Conservation (phyloP, 2,113 vertebrate genomes). For the Sander lucioperca region DNA sequence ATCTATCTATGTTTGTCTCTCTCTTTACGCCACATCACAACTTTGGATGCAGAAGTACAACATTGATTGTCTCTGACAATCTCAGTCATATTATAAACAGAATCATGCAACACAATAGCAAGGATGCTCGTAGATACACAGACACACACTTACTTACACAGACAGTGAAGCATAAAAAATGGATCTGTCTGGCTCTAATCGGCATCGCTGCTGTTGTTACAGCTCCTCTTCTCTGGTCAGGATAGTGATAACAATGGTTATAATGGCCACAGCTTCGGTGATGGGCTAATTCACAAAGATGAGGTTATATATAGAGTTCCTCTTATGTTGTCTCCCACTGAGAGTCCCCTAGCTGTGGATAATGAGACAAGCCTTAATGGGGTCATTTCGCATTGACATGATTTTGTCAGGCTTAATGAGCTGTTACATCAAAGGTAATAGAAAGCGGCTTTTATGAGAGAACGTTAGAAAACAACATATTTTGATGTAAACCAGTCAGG, state of each 20-base stretch:
- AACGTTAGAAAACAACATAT: slow-evolving; percentile 39
- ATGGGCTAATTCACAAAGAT: slow-evolving; percentile 72
- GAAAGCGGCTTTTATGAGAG: slow-evolving; percentile 59
- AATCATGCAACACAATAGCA: slow-evolving; percentile 14
- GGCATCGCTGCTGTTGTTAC: slow-evolving; percentile 51
- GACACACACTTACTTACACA: slow-evolving; percentile 20
- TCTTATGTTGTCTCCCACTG: slow-evolving; percentile 70
- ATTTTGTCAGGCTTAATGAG: slow-evolving; percentile 75
- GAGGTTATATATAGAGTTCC: slow-evolving; percentile 70
- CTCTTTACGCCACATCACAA: slow-evolving; percentile 13
- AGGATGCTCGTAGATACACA: neutral
- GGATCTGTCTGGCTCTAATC: slow-evolving; percentile 55
- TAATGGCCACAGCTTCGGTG: slow-evolving; percentile 57
- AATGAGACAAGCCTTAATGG: slow-evolving; percentile 76
- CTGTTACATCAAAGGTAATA: slow-evolving; percentile 74
- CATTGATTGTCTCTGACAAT: slow-evolving; percentile 50
- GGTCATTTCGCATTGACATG: slow-evolving; percentile 73
- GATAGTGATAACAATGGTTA: slow-evolving; percentile 65
- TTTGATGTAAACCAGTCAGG: slow-evolving; percentile 42
- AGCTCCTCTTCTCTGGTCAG: slow-evolving; percentile 46
- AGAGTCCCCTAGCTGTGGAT: slow-evolving; percentile 73
- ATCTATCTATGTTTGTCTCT: neutral
- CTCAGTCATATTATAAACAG: slow-evolving; percentile 34
- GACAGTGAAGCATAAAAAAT: slow-evolving; percentile 46
- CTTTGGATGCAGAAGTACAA: slow-evolving; percentile 25